phyloP scores from a whole-genome alignment of 2,113 vertebrate genomes.

The Elephantulus edwardii region DNA sequence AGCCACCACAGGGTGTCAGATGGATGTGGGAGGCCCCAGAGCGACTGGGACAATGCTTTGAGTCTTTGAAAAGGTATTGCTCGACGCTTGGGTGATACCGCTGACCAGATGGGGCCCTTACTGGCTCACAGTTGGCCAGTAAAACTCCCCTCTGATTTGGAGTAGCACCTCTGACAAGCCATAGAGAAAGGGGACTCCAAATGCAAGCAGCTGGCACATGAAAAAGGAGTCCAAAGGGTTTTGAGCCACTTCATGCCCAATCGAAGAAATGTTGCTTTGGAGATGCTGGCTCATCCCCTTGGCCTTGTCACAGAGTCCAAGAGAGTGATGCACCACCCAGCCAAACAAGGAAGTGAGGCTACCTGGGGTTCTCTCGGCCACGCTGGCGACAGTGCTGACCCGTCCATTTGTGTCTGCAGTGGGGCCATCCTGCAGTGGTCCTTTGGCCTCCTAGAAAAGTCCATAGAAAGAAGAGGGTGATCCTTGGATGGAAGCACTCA shows the following conservation, averaged over 20 bases:
- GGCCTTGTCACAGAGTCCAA: slow-evolving; percentile 85
- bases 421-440: slow-evolving; percentile 78
- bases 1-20: slow-evolving; percentile 15
- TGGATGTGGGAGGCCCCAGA: slow-evolving; percentile 57
- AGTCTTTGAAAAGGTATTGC: not conserved
- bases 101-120: slow-evolving; percentile 32
- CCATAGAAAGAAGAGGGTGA: not conserved
- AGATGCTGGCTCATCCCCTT: slow-evolving; percentile 84
- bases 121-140: slow-evolving; percentile 79
- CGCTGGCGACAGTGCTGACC: slow-evolving; percentile 72
- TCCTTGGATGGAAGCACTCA: not conserved
- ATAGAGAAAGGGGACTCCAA: slow-evolving; percentile 89
- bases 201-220: slow-evolving; percentile 94
- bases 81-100: not conserved
- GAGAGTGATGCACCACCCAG: slow-evolving; percentile 84
- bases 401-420: slow-evolving; percentile 85
- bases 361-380: slow-evolving; percentile 93
- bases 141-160: slow-evolving; percentile 89
- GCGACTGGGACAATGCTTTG: slow-evolving; percentile 35
- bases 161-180: slow-evolving; percentile 87
- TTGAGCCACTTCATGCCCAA: slow-evolving; percentile 91
- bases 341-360: slow-evolving; percentile 91
- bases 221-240: slow-evolving; percentile 94
- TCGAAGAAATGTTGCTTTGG: slow-evolving; percentile 87
- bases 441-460: slow-evolving; percentile 87